Base-by-base conservation (phyloP, 2,888 invertebrate genomes). In the Cephus sareptanus region DNA sequence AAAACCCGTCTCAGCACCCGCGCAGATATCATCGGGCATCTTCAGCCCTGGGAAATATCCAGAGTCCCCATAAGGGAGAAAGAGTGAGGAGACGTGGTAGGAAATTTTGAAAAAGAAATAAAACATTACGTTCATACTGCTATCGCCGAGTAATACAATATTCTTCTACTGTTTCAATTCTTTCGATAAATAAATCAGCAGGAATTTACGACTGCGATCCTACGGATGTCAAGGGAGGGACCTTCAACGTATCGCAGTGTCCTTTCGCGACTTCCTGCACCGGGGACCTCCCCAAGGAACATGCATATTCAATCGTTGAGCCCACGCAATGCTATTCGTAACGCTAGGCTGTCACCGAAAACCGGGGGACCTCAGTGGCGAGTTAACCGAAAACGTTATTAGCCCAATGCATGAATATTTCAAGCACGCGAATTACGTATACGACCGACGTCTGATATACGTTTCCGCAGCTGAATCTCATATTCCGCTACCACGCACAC, bases 261-360 rank as follows among this genome's bases (percentile, higher is more conserved):
- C 71, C 74, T 74, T 13, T 31, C 37, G 35, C 71, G 71, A 71
- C 71, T 75, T 77, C 77, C 77, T 74, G 71, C 75, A 71, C n/a
- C 77, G 69, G 33, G 69, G 3, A 30, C 71, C 71, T 71, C 71
- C 71, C 71, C 71, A 15, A 13, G 71, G 71, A 15, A n/a, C 75
- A 75, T 77, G 77, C 77, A 77, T 77, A 77, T 77, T 77, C 77
- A 77, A 75, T 75, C 33, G 69, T 12, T 23, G 23, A 69, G 37
- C 34, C 73, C 76, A 40, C 74, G 23, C 40, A 31, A 40, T 35
- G 71, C 71, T 31, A 71, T 71, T 71, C 71, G 31, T 71, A 71
- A 71, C 12, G 31, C 71, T 34, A 34, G n/a, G 13, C 71, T 71
- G 71, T 71, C 71, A 31, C 31, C 71, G 31, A 71, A 71, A 71